A percentile compares a stretch with the other conserved stretches of the same genome.
phyloP scores from a whole-genome alignment of 2,888 invertebrate species.

The Sthenelais limicola region DNA sequence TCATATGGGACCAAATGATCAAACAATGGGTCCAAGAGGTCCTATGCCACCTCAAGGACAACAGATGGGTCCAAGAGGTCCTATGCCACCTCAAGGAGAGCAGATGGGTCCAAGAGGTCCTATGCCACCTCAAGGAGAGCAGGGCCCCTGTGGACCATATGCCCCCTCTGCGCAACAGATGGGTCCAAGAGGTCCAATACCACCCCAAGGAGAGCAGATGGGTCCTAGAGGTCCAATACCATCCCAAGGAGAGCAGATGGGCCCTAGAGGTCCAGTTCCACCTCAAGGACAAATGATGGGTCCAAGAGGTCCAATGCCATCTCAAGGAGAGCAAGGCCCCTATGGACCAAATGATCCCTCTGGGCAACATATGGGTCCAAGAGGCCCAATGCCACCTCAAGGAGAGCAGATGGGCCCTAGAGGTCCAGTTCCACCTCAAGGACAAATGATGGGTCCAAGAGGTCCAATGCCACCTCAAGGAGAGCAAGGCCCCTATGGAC shows the following conservation, averaged over 20 bases:
- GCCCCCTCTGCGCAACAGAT: neutral
- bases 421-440: neutral
- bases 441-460: no score
- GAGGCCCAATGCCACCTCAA: neutral
- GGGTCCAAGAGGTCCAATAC: neutral
- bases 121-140: neutral
- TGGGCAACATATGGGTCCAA: neutral
- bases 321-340: neutral
- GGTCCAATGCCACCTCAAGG: neutral
- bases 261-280: neutral
- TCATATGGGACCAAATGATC: neutral
- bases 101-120: no score
- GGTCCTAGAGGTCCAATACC: no score
- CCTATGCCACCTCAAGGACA: neutral
- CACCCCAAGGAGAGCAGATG: neutral
- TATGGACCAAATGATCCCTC: neutral
- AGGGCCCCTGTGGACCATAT: neutral
- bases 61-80: neutral
- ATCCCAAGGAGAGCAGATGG: neutral
- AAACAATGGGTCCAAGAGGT: neutral
- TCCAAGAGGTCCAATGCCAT: neutral
- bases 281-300: no score
- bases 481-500: slow-evolving; percentile 6
- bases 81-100: neutral
- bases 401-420: neutral